These are phyloP conservation scores for Rhamphomyia laevipes DNA, from an alignment of 2,888 invertebrate species.

Conservation along the genomic window DNA sequence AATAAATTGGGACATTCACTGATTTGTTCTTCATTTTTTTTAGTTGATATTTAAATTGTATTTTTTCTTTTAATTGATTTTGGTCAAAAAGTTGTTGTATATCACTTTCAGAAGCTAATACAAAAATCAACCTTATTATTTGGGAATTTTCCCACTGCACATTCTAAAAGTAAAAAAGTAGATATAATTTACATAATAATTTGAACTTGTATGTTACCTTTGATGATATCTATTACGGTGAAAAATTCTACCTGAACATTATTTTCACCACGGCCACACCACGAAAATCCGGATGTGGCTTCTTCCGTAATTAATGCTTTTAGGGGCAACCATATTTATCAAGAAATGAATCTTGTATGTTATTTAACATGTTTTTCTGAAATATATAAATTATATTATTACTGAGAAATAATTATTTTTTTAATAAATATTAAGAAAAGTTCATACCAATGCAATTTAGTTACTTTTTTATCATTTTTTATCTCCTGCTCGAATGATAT, in stretches of 20 bases:
- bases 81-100: too few species aligned
- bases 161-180: slow-evolving; percentile 6
- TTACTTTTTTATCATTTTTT: slow-evolving; percentile 4
- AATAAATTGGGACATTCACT: too few species aligned
- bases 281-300: slow-evolving; percentile 9
- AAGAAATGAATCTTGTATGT: slow-evolving; percentile 4
- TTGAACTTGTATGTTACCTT: slow-evolving; percentile 8
- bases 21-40: too few species aligned
- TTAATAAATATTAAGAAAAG: slow-evolving; percentile 6
- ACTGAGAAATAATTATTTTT: slow-evolving; percentile 2
- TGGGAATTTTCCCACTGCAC: slow-evolving; percentile 7
- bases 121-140: slow-evolving; percentile 1
- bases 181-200: slow-evolving; percentile 1
- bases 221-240: slow-evolving; percentile 6
- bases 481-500: slow-evolving; percentile 7
- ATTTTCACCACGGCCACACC: slow-evolving; percentile 5
- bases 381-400: not conserved
- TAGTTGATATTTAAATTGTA: too few species aligned
- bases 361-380: slow-evolving; percentile 7
- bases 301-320: slow-evolving; percentile 7
- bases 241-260: slow-evolving; percentile 7
- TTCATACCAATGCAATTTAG: slow-evolving; percentile 9
- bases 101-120: too few species aligned
- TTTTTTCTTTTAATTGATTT: too few species aligned
- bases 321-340: slow-evolving; percentile 7